Evolutionary conservation across 37 sponge, comb jelly and placozoan species (phyloP).

Genomic region (Dysidea cf. avara): DNA sequence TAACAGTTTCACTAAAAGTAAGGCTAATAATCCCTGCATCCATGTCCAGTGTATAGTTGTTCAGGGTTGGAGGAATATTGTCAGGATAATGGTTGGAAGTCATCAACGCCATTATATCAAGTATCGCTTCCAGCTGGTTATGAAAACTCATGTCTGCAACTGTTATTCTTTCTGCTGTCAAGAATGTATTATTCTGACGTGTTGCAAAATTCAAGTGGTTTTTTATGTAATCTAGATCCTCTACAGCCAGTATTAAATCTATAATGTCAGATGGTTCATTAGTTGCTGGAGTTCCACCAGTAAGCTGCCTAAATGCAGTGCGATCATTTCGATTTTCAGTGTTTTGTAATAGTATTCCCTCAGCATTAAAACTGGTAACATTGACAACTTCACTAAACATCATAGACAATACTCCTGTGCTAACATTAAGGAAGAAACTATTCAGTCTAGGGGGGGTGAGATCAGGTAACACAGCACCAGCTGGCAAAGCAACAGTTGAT

Average conservation of each 20-base stretch:
- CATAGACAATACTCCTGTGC: slow-evolving; percentile 57
- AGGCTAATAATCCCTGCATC: slow-evolving; percentile 49
- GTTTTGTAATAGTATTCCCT: slow-evolving; percentile 54
- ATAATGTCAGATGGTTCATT: slow-evolving; percentile 48
- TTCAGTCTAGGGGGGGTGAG: slow-evolving; percentile 41
- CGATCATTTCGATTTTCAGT: not conserved
- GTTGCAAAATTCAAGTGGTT: slow-evolving; percentile 64
- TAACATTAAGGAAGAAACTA: slow-evolving; percentile 68
- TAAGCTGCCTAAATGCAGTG: slow-evolving; percentile 20
- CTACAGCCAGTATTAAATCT: slow-evolving; percentile 38
- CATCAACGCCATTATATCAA: slow-evolving; percentile 12
- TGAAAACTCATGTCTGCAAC: slow-evolving; percentile 52
- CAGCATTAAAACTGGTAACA: slow-evolving; percentile 43
- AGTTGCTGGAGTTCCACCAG: slow-evolving; percentile 51
- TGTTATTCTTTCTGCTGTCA: slow-evolving; percentile 28
- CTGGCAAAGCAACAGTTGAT: slow-evolving; percentile 50
- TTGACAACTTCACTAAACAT: slow-evolving; percentile 81
- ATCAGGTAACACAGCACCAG: slow-evolving; percentile 49
- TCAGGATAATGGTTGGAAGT: slow-evolving; percentile 62
- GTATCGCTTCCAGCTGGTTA: slow-evolving; percentile 51
- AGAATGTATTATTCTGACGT: slow-evolving; percentile 51
- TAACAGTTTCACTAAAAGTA: slow-evolving; percentile 77
- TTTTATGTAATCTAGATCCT: slow-evolving; percentile 81
- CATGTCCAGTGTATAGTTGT: slow-evolving; percentile 63
- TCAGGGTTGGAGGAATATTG: slow-evolving; percentile 62